Evolutionary conservation across 2,888 invertebrate genomes (phyloP).

Genomic region (Tribolium freemani): DNA sequence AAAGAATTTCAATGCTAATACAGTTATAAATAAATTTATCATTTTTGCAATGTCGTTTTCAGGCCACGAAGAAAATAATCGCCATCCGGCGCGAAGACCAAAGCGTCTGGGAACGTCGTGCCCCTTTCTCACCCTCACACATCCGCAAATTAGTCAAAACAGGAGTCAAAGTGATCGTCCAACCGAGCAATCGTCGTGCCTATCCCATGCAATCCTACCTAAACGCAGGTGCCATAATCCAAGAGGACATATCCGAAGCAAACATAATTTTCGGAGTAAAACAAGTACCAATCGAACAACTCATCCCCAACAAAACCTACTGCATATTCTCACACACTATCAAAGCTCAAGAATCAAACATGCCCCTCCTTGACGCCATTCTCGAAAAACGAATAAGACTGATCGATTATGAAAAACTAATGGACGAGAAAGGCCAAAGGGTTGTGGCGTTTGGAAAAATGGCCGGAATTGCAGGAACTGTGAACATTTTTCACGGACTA

Average conservation of each 20-base stretch:
- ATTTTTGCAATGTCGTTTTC: background rate
- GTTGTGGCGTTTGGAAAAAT: constrained; percentile 99
- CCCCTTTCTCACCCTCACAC: constrained; percentile 93
- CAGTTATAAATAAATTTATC: background rate
- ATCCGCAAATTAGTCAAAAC: constrained; percentile 89
- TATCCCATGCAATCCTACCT: constrained; percentile 98
- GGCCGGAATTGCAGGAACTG: constrained; percentile 98
- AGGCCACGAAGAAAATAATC: constrained; percentile 73
- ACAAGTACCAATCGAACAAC: constrained; percentile 90
- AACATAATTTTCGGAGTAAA: constrained; percentile 98
- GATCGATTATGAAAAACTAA: constrained; percentile 97
- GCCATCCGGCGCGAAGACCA: constrained; percentile 94
- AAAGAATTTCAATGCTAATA: too few relatives aligned
- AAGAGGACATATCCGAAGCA: constrained; percentile 97
- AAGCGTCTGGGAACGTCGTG: constrained; percentile 95
- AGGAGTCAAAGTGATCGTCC: constrained; percentile 96
- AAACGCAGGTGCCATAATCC: constrained; percentile 91
- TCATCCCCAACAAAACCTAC: constrained; percentile 97
- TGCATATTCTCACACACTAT: constrained; percentile 99
- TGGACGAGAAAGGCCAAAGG: constrained; percentile 88
- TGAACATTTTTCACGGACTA: constrained; percentile 97
- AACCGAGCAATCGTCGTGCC: constrained; percentile 97
- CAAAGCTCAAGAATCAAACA: constrained; percentile 98
- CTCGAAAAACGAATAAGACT: constrained; percentile 96
- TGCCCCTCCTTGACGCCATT: constrained; percentile 96